Conservation (phyloP, 2,113 vertebrate species). For the Circaetus gallicus region DNA sequence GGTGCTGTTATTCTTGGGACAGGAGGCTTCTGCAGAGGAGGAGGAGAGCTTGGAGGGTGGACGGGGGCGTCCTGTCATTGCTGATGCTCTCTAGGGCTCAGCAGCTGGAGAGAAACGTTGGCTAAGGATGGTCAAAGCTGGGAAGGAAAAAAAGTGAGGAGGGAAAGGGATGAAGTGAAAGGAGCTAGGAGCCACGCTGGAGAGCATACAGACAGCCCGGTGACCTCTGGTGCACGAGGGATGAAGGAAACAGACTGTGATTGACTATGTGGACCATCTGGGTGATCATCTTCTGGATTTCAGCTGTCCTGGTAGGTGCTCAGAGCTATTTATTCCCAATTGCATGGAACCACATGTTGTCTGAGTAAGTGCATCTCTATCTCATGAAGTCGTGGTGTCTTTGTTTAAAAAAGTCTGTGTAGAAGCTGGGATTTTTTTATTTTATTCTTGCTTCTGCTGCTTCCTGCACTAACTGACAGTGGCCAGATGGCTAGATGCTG, state of each 20-base stretch:
- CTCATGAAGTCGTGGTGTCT: neutral
- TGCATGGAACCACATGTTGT: neutral
- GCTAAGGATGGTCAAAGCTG: slow-evolving; percentile 3
- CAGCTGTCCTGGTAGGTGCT: slow-evolving; percentile 35
- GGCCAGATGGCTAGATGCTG: neutral
- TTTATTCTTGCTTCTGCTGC: neutral
- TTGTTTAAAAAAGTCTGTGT: neutral
- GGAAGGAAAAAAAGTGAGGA: neutral
- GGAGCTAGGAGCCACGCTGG: neutral
- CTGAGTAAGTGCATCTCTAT: neutral
- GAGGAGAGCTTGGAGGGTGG: neutral
- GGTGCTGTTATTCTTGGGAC: slow-evolving; percentile 35
- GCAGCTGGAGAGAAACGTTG: slow-evolving; percentile 18
- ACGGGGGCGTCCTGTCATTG: neutral
- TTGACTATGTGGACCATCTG: slow-evolving; percentile 52
- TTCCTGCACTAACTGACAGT: neutral
- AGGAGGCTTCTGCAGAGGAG: neutral
- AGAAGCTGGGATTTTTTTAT: neutral
- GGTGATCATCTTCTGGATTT: slow-evolving; percentile 38
- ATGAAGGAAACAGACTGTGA: slow-evolving; percentile 8
- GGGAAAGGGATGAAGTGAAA: neutral
- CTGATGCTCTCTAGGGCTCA: slow-evolving; percentile 14
- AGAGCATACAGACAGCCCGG: neutral
- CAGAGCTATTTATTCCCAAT: neutral
- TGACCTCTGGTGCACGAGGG: neutral